Conservation (phyloP, 2,113 vertebrate species). For the Gambusia affinis region DNA sequence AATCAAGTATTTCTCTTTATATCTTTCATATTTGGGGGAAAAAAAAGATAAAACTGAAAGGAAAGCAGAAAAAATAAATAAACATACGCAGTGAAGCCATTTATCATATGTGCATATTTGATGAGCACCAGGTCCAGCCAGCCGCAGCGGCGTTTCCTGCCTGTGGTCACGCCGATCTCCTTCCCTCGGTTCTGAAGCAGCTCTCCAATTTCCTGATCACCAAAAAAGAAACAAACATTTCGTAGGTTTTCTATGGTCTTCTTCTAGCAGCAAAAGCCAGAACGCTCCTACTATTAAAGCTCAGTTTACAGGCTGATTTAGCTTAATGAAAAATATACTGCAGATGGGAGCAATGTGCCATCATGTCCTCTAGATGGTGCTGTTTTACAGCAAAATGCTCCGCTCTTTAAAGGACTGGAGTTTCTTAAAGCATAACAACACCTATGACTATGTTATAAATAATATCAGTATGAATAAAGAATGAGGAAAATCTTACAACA, state of each 20-base stretch:
- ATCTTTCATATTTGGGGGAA: background rate
- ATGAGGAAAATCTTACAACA: too few species aligned
- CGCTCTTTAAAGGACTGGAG: background rate
- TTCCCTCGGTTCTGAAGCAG: slow-evolving; percentile 90
- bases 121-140: slow-evolving; percentile 96
- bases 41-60: slow-evolving; percentile 74
- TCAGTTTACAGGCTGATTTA: background rate
- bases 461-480: too few species aligned
- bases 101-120: slow-evolving; percentile 98
- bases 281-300: background rate
- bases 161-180: slow-evolving; percentile 95
- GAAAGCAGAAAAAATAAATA: background rate
- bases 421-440: too few species aligned
- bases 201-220: slow-evolving; percentile 86
- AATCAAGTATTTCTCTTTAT: background rate
- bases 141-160: slow-evolving; percentile 94
- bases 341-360: background rate
- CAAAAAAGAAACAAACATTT: background rate
- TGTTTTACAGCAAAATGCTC: slow-evolving; percentile 11
- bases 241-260: background rate
- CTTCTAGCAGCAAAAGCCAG: background rate
- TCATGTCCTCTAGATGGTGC: slow-evolving; percentile 30
- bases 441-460: too few species aligned
- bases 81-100: slow-evolving; percentile 97
- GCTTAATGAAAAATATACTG: background rate